Conservation (phyloP, 2,888 invertebrate species). For the Idaea dimidiata region DNA sequence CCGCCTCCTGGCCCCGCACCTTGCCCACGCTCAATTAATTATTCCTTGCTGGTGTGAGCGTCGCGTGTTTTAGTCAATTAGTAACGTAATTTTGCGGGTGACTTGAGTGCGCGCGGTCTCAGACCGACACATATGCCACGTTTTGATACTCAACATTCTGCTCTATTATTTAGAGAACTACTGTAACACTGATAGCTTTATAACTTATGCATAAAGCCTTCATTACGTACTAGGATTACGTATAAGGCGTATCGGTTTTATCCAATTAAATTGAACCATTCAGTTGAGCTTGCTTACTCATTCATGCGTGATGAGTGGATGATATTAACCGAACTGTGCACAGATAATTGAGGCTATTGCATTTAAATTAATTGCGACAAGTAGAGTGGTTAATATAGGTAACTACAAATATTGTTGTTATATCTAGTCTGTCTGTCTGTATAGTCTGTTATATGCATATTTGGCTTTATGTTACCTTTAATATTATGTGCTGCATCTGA, state of each 20-base stretch:
- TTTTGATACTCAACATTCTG: constrained; percentile 50
- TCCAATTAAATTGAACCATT: constrained; percentile 1
- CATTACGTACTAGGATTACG: constrained; percentile 11
- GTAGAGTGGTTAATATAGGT: constrained; percentile 50
- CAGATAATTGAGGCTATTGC: constrained; percentile 73
- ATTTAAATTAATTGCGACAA: constrained; percentile 73
- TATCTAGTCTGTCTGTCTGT: too few species aligned
- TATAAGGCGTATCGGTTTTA: not conserved
- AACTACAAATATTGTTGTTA: too few species aligned
- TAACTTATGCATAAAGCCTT: constrained; percentile 13
- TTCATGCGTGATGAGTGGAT: constrained; percentile 38
- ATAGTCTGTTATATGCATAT: constrained; percentile 43
- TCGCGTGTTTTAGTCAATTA: constrained; percentile 82
- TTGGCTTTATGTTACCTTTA: constrained; percentile 24
- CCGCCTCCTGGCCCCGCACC: constrained; percentile 47
- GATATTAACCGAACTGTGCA: constrained; percentile 50
- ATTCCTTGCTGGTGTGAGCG: constrained; percentile 79
- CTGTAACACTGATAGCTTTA: constrained; percentile 10
- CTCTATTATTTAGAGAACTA: constrained; percentile 8
- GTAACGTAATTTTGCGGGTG: constrained; percentile 81
- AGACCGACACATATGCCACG: constrained; percentile 53
- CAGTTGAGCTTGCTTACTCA: constrained; percentile 21
- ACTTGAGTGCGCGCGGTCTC: constrained; percentile 75
- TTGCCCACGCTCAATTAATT: constrained; percentile 78
- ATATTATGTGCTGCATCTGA: constrained; percentile 50